Evolutionary conservation across 2,888 invertebrate species (phyloP).

Genomic region (Dasypolia templi): DNA sequence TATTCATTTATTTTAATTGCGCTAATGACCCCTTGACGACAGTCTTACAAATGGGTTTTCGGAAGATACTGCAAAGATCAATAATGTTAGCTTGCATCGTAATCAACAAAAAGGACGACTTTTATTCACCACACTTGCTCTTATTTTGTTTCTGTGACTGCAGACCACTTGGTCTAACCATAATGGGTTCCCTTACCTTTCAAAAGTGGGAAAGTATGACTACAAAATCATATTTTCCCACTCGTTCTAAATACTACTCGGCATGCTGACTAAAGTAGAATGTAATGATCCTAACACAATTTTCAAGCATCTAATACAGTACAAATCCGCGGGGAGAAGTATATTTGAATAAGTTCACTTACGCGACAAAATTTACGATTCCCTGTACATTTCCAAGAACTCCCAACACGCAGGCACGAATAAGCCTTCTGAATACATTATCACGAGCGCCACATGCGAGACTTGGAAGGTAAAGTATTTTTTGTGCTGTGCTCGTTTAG

Average conservation of each 20-base stretch:
- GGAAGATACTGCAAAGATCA: conserved; percentile 16
- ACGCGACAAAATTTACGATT: conserved; percentile 52
- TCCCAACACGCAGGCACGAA: conserved; percentile 38
- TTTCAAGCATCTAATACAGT: conserved; percentile 19
- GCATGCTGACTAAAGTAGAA: neutral
- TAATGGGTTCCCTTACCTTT: neutral
- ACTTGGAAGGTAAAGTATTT: neutral
- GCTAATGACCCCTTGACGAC: conserved; percentile 58
- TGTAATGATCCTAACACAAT: neutral
- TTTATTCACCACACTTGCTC: too few species aligned
- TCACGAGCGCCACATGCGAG: conserved; percentile 27
- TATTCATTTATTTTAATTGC: conserved; percentile 57
- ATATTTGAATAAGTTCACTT: conserved; percentile 40
- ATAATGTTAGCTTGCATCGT: neutral
- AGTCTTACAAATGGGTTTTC: conserved; percentile 47
- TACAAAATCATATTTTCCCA: neutral
- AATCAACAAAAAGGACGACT: too few species aligned
- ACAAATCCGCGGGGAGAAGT: conserved; percentile 32
- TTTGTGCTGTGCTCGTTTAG: conserved; percentile 12
- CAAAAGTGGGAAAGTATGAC: too few species aligned
- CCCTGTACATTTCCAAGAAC: conserved; percentile 47
- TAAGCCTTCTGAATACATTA: conserved; percentile 39
- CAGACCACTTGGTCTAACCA: neutral
- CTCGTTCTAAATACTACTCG: neutral
- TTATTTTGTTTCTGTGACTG: neutral